phyloP scores from a whole-genome alignment of 2,888 invertebrate genomes.

The Apeira syringaria region DNA sequence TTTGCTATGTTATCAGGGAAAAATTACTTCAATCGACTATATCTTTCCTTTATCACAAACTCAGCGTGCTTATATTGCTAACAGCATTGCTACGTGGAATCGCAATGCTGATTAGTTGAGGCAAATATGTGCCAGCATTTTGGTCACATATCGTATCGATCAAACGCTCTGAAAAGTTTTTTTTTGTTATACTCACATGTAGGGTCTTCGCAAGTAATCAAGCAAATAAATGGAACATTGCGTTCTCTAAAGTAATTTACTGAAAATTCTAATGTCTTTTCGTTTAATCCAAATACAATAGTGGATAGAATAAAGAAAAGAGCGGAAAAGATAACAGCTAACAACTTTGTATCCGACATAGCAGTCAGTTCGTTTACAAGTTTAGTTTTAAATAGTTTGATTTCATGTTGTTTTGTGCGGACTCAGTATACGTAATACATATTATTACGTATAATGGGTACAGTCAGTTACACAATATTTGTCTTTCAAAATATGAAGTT shows the following conservation, averaged over 20 bases:
- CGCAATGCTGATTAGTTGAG: too few species aligned
- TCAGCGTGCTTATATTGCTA: too few species aligned
- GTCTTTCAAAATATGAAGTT: too few species aligned
- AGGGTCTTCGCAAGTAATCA: conserved; percentile 40
- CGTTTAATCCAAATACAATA: conserved; percentile 24
- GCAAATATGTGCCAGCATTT: too few species aligned
- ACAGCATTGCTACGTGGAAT: too few species aligned
- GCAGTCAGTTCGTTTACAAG: not conserved
- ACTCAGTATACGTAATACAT: too few species aligned
- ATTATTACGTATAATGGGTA: not conserved
- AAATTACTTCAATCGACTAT: too few species aligned
- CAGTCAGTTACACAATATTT: conserved; percentile 7
- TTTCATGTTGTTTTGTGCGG: not conserved
- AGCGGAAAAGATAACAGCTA: conserved; percentile 6
- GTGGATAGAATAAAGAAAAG: conserved; percentile 11
- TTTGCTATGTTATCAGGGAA: too few species aligned
- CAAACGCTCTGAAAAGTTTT: too few species aligned
- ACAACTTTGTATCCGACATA: conserved; percentile 11
- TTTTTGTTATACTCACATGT: conserved; percentile 6
- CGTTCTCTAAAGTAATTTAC: conserved; percentile 46
- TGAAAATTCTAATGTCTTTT: conserved; percentile 30
- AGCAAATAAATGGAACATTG: conserved; percentile 40
- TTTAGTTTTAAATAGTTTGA: not conserved
- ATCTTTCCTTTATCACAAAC: too few species aligned
- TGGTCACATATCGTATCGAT: too few species aligned